Evolutionary conservation across 2,888 invertebrate species (phyloP), one percentile per base, ranked within the genome.

Genomic region (Adela reaumurella): DNA sequence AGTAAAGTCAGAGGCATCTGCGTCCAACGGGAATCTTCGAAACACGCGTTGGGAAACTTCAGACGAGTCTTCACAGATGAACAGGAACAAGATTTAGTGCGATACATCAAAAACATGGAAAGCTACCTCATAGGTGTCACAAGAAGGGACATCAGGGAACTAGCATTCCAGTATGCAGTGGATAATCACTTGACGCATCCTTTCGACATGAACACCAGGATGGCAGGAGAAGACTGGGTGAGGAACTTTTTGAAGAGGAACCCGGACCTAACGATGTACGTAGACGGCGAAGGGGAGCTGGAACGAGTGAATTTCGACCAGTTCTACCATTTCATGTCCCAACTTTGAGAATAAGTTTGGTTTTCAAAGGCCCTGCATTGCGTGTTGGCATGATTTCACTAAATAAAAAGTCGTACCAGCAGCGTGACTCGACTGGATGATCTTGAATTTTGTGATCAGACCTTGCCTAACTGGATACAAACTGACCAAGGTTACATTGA

Each of bases 161-260:
- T 81, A n/a, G 81, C 76, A 18, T 81, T 74, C 55, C 76, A 81
- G 54, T 76, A 79, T 52, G 80, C 80, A 1, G 77, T 73, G 56
- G 77, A 74, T 56, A 68, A 79, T 56, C 58, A 68, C 19, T 57
- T 77, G 17, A 72, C 73, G 56, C 74, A 80, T 55, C 76, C 74
- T 5, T 79, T 78, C 54, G 78, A 78, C 49, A 68, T 69, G 2
- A 76, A 78, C 62, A 66, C 70, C 42, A 62, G 74, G 47, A 79
- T 79, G 74, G 80, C 81, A 0, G 80, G 81, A 19, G 72, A 74
- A 55, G 78, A 79, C 54, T 81, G 80, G 80, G 73, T 80, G 17
- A 67, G 74, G 55, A 78, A 78, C 54, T 81, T 81, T 59, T 59
- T 81, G 18, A 79, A 78, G 51, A 60, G 79, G 50, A 74, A 80